A percentile compares a stretch with the other conserved stretches of the same genome.
These are phyloP conservation scores for Sinocyclocheilus anophthalmus DNA, from an alignment of 2,113 vertebrate species.

Conservation along the genomic window DNA sequence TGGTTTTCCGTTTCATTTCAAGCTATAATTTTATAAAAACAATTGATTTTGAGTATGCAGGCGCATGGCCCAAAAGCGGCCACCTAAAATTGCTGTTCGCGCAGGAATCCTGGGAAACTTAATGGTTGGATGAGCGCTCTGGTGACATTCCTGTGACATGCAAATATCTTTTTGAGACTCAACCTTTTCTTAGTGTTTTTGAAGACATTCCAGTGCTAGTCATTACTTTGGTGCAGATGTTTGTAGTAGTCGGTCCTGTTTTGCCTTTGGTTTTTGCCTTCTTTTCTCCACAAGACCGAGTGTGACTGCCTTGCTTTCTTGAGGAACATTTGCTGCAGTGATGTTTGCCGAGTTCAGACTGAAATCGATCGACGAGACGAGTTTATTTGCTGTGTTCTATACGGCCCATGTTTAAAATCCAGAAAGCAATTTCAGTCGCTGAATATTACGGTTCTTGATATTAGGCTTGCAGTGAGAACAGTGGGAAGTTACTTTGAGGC, in stretches of 20 bases:
- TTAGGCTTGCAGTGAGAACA: background rate
- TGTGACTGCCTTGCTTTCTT: background rate
- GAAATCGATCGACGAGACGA: background rate
- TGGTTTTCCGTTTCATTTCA: background rate
- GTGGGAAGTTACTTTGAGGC: background rate
- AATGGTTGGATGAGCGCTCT: background rate
- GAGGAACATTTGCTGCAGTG: background rate
- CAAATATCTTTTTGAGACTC: background rate
- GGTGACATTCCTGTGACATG: background rate
- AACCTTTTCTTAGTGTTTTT: background rate
- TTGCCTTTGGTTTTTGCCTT: constrained; percentile 44
- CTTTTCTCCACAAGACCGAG: constrained; percentile 33
- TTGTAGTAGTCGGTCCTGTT: constrained; percentile 7
- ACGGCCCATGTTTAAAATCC: background rate
- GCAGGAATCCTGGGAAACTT: background rate
- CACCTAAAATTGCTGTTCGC: background rate
- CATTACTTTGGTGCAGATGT: background rate
- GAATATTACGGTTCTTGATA: background rate
- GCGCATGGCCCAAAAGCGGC: background rate
- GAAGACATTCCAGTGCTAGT: background rate
- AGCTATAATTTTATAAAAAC: background rate
- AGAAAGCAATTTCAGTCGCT: background rate
- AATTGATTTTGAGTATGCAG: background rate
- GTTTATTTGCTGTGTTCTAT: constrained; percentile 28
- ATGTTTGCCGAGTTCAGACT: background rate